These are phyloP conservation scores for Cryptocheilus praepositus DNA, from an alignment of 2,888 invertebrate species.

Conservation along the genomic window DNA sequence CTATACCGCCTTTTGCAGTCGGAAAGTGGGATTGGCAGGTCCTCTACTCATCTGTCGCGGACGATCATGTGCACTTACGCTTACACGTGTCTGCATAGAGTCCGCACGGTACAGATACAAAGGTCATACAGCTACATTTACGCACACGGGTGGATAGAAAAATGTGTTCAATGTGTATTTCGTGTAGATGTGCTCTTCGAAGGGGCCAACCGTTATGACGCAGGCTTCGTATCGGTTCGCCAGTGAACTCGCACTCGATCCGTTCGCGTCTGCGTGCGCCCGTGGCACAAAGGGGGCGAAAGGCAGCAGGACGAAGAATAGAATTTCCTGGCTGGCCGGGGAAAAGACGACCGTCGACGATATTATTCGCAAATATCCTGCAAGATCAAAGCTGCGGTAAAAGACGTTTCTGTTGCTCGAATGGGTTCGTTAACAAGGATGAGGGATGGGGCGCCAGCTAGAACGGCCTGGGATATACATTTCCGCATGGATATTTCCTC, in stretches of 20 bases:
- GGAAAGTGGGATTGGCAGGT: too few relatives aligned
- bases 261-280: background rate
- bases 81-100: too few relatives aligned
- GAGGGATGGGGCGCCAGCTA: conserved; percentile 17
- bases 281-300: background rate
- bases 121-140: too few relatives aligned
- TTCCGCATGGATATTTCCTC: conserved; percentile 18
- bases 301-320: conserved; percentile 33
- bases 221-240: conserved; percentile 10
- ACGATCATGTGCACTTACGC: too few relatives aligned
- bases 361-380: conserved; percentile 53
- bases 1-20: too few relatives aligned
- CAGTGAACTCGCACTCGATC: background rate
- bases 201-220: too few relatives aligned
- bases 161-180: too few relatives aligned
- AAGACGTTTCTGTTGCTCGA: conserved; percentile 56
- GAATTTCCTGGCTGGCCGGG: conserved; percentile 42
- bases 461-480: conserved; percentile 5
- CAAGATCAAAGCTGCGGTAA: conserved; percentile 55
- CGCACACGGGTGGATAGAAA: too few relatives aligned
- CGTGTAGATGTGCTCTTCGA: too few relatives aligned
- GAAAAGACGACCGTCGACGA: conserved; percentile 40
- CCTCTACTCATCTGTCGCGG: too few relatives aligned
- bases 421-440: conserved; percentile 53
- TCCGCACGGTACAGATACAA: too few relatives aligned